Conservation (phyloP, 2,888 invertebrate species). For the Dinocampus coccinellae region DNA sequence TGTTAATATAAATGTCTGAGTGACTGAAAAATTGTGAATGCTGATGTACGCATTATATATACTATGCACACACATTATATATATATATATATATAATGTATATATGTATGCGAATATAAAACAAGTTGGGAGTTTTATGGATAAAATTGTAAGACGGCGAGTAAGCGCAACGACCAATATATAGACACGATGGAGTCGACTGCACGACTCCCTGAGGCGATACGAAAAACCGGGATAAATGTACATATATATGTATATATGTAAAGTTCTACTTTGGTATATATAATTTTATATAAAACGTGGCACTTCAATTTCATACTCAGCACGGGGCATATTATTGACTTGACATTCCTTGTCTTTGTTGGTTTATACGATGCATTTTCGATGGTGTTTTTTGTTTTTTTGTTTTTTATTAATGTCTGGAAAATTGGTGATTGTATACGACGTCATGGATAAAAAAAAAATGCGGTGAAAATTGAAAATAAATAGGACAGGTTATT, state of each 20-base stretch:
- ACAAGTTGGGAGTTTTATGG: constrained; percentile 8
- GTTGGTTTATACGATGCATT: not conserved
- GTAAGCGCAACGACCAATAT: not conserved
- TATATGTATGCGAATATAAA: no score
- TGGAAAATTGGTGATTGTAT: not conserved
- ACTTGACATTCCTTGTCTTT: not conserved
- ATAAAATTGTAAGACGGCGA: constrained; percentile 15
- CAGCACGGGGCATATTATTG: not conserved
- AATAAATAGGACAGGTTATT: not conserved
- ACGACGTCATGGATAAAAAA: not conserved
- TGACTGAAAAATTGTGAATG: constrained; percentile 13
- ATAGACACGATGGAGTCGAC: not conserved
- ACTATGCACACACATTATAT: not conserved
- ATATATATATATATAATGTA: not conserved
- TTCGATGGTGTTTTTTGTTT: not conserved
- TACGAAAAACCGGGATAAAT: constrained; percentile 20
- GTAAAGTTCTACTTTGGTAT: constrained; percentile 2
- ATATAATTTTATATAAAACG: not conserved
- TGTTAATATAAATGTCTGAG: constrained; percentile 1
- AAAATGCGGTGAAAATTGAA: not conserved
- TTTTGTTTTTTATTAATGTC: not conserved
- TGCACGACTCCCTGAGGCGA: constrained; percentile 26
- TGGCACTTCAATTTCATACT: constrained; percentile 18
- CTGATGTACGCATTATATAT: constrained; percentile 4
- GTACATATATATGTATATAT: no score